phyloP scores from a whole-genome alignment of 2,888 invertebrate species.

The Drosophila nr. perissopoda region DNA sequence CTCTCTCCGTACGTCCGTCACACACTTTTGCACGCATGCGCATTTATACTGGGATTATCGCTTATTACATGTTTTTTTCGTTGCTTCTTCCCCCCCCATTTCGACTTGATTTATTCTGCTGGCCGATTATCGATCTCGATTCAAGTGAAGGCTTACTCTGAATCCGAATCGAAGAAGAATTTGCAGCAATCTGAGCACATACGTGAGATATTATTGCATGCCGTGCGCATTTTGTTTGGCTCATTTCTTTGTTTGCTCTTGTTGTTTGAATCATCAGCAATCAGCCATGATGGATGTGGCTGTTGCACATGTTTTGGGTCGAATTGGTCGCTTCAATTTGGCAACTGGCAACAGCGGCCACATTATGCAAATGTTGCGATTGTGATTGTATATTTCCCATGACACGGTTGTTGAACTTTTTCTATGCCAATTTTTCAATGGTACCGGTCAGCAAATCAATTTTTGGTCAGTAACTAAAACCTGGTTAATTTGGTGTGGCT shows the following conservation, averaged over 20 bases:
- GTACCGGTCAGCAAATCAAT: not conserved
- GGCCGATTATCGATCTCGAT: slow-evolving; percentile 65
- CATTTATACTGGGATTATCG: slow-evolving; percentile 80
- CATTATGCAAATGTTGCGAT: slow-evolving; percentile 47
- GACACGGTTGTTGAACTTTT: slow-evolving; percentile 32
- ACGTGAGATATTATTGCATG: slow-evolving; percentile 71
- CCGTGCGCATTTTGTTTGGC: slow-evolving; percentile 37
- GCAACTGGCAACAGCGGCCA: slow-evolving; percentile 17
- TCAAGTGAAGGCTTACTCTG: slow-evolving; percentile 9
- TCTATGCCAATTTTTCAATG: not conserved
- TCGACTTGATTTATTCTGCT: slow-evolving; percentile 63
- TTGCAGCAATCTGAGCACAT: slow-evolving; percentile 54
- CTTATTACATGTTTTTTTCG: slow-evolving; percentile 67
- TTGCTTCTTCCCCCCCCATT: slow-evolving; percentile 2
- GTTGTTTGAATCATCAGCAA: slow-evolving; percentile 3
- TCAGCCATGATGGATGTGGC: slow-evolving; percentile 1
- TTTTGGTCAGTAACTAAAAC: slow-evolving; percentile 8
- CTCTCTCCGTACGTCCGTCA: not conserved
- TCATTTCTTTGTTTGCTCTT: slow-evolving; percentile 37
- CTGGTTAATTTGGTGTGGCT: not conserved
- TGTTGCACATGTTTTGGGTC: slow-evolving; percentile 40
- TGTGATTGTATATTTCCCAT: slow-evolving; percentile 32
- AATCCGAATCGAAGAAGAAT: slow-evolving; percentile 48
- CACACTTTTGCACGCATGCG: slow-evolving; percentile 65
- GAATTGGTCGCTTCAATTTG: slow-evolving; percentile 6